Conservation (phyloP, 1,140 invertebrate genomes). For the Aphidius ervi region DNA sequence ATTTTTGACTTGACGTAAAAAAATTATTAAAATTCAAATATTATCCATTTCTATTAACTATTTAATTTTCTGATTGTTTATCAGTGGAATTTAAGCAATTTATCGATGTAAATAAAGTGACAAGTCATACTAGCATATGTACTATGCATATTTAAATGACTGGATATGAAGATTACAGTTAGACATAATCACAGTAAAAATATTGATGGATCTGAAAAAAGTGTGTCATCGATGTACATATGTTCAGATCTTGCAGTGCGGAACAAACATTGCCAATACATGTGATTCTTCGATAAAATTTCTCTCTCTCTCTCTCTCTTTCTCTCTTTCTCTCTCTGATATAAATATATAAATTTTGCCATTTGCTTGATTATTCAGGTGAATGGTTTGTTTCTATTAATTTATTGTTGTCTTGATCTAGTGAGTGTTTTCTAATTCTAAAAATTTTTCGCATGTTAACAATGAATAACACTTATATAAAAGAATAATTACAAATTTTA, state of each 20-base stretch:
- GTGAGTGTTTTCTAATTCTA: too few species aligned
- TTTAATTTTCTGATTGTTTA: too few species aligned
- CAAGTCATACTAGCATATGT: too few species aligned
- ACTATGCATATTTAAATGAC: too few species aligned
- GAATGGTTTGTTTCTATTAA: too few species aligned
- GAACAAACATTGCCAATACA: slow-evolving; percentile 14
- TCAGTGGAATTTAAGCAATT: too few species aligned
- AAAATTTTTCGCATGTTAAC: background rate
- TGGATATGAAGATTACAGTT: background rate
- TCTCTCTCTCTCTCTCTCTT: background rate
- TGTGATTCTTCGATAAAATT: background rate
- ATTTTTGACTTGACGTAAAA: too few species aligned
- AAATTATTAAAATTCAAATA: too few species aligned
- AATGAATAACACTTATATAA: too few species aligned
- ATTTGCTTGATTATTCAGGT: background rate
- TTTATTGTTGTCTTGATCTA: too few species aligned
- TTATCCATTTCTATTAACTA: too few species aligned
- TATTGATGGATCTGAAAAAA: slow-evolving; percentile 18
- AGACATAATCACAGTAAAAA: slow-evolving; percentile 6
- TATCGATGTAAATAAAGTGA: too few species aligned
- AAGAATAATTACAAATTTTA: background rate
- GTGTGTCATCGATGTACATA: slow-evolving; percentile 17
- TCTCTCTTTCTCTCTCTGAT: background rate
- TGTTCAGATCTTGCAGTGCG: slow-evolving; percentile 13
- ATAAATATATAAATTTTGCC: background rate